Percentiles rank a stretch among this genome's conserved stretches.
phyloP scores from a whole-genome alignment of 2,888 invertebrate species.

The Cordilura impudica region DNA sequence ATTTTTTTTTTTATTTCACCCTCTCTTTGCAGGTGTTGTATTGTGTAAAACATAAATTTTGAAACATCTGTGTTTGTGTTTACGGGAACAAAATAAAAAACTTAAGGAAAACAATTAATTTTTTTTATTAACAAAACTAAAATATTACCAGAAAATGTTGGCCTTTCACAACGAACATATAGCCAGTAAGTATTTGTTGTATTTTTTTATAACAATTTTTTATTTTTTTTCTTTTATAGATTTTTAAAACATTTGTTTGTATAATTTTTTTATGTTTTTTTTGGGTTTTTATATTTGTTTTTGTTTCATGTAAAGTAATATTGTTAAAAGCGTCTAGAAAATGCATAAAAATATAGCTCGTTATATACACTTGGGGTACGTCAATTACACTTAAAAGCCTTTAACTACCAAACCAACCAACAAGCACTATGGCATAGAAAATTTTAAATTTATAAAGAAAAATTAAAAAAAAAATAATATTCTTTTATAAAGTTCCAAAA shows the following conservation, averaged over 20 bases:
- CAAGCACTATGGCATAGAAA: neutral
- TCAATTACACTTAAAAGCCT: slow-evolving; percentile 73
- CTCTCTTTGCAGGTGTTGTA: slow-evolving; percentile 58
- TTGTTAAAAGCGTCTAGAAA: slow-evolving; percentile 71
- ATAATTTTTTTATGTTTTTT: slow-evolving; percentile 14
- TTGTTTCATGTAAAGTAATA: slow-evolving; percentile 65
- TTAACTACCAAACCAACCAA: slow-evolving; percentile 56
- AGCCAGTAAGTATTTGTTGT: slow-evolving; percentile 74
- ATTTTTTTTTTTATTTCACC: slow-evolving; percentile 1
- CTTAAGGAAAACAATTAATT: slow-evolving; percentile 7
- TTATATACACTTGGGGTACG: slow-evolving; percentile 65
- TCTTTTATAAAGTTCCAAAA: too few species aligned
- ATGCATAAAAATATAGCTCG: slow-evolving; percentile 63
- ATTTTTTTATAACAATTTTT: slow-evolving; percentile 5
- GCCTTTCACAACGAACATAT: slow-evolving; percentile 78
- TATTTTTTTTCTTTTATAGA: neutral
- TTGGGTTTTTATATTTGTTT: neutral
- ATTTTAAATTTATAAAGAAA: too few species aligned
- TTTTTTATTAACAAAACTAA: neutral
- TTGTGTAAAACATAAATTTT: slow-evolving; percentile 24
- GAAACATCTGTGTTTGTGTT: slow-evolving; percentile 24
- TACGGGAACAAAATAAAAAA: slow-evolving; percentile 10
- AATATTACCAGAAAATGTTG: slow-evolving; percentile 71
- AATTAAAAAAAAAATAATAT: too few species aligned
- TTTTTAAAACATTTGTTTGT: slow-evolving; percentile 19